Base-by-base conservation (phyloP, 2,888 invertebrate species). In the Therioaphis trifolii region DNA sequence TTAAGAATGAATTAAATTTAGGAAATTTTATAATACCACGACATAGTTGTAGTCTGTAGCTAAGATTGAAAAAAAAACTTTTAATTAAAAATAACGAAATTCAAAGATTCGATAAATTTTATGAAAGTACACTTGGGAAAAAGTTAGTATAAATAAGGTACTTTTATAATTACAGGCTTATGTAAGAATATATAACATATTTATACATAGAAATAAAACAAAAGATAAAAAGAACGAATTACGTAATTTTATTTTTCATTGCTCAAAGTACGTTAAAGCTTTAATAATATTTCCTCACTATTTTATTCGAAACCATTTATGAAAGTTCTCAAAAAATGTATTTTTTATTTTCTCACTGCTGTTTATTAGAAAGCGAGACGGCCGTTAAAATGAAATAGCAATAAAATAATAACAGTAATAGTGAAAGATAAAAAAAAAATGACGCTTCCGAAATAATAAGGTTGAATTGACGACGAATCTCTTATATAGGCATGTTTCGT, bases 1-100 rank as follows among this genome's bases (percentile, higher is more conserved):
- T n/a, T n/a, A n/a, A n/a, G n/a, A n/a, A n/a, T n/a, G n/a, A n/a
- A n/a, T n/a, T n/a, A n/a, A n/a, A n/a, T n/a, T n/a, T n/a, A n/a
- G n/a, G n/a, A n/a, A n/a, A n/a, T n/a, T n/a, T n/a, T n/a, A n/a
- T n/a, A n/a, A n/a, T n/a, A n/a, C n/a, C n/a, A n/a, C n/a, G n/a
- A n/a, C n/a, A n/a, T n/a, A n/a, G n/a, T n/a, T n/a, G n/a, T n/a
- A n/a, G n/a, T n/a, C n/a, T n/a, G n/a, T n/a, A n/a, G n/a, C n/a
- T n/a, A n/a, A n/a, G n/a, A n/a, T n/a, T n/a, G 35, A 35, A 68
- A 18, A 49, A 72, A 78, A 78, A 78, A 78, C 77, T 79, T 79
- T 79, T 79, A 79, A 79, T 79, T 69, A 69, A 79, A 69, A 79
- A 69, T 55, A 4, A 27, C 27, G 55, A 14, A 24, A 40, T 68